A percentile compares a stretch with the other conserved stretches of the same genome.
phyloP scores from a whole-genome alignment of 2,888 invertebrate genomes.

The Cephus pulcher region DNA sequence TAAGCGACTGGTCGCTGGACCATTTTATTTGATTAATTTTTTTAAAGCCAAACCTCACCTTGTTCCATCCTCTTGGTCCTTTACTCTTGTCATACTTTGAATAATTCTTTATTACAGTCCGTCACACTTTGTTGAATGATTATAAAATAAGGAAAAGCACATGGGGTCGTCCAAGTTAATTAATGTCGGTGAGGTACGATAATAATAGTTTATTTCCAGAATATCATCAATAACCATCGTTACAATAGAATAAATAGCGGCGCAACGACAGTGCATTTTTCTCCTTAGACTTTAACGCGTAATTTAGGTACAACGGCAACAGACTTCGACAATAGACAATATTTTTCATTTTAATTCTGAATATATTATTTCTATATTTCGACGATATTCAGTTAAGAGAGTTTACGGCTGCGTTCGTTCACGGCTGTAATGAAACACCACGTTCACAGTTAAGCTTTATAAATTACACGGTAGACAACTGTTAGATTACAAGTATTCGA shows the following conservation, averaged over 20 bases:
- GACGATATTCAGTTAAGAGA: neutral
- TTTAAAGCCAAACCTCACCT: neutral
- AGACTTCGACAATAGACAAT: slow-evolving; percentile 30
- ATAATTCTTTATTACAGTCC: neutral
- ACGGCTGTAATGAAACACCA: neutral
- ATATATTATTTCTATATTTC: neutral
- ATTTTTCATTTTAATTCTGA: slow-evolving; percentile 13
- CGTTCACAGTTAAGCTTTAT: neutral
- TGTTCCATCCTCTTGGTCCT: neutral
- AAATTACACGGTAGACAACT: neutral
- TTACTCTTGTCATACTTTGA: neutral
- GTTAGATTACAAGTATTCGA: neutral
- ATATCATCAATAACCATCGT: slow-evolving; percentile 37
- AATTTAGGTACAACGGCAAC: slow-evolving; percentile 46
- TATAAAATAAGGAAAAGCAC: neutral
- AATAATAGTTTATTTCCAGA: slow-evolving; percentile 1
- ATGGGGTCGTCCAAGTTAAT: slow-evolving; percentile 15
- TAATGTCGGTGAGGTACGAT: slow-evolving; percentile 47
- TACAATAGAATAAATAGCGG: slow-evolving; percentile 54
- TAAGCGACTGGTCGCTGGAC: neutral
- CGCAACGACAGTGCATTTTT: slow-evolving; percentile 38
- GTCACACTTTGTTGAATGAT: neutral
- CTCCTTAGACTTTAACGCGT: slow-evolving; percentile 39
- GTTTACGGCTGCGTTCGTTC: neutral
- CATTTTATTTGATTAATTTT: neutral